Evolutionary conservation across 2,888 invertebrate species (phyloP), one percentile per base, ranked within the genome.

Genomic region (Protodeltote pygarga): DNA sequence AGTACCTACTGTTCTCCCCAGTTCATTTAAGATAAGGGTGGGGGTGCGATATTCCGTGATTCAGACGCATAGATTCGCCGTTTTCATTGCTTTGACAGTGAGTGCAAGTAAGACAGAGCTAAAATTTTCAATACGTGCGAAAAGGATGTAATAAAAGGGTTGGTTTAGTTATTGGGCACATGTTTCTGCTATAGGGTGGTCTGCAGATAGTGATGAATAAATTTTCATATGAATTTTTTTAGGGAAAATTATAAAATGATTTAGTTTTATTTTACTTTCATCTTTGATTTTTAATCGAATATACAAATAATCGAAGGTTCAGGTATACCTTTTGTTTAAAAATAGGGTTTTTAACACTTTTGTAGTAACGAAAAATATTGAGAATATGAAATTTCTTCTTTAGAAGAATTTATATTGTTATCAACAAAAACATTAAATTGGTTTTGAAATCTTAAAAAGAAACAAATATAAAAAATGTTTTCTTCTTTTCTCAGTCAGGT

Each of bases 1-100:
- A 59, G 63, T 77, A 85, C 82, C 81, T 85, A 85, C 77, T 70
- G 51, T 58, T 69, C 81, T 79, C 88, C 87, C 86, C 78, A 86
- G 87, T 89, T 89, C 88, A 89, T 89, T 89, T 89, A 87, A 88
- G 87, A 85, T 76, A 73, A 83, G 88, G 87, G 86, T 77, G 84
- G 85, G 80, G 81, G 76, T 74, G 65, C 75, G 51, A 52, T 67
- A 73, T 77, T 72, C 85, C 75, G 89, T 87, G 90, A 90, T 89
- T 89, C 89, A 84, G 82, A 77, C 86, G 84, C 86, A 89, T 87
- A 87, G 89, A 89, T 89, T 89, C 88, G 82, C 83, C 81, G 80
- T 86, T 90, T 89, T 88, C 89, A 87, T 85, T 85, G 85, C 84
- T 82, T 83, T 80, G 79, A 83, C 86, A 81, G 83, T 81, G 78